Conservation (phyloP, 2,797 vertebrate species). For the Sebastes wilsoni region DNA sequence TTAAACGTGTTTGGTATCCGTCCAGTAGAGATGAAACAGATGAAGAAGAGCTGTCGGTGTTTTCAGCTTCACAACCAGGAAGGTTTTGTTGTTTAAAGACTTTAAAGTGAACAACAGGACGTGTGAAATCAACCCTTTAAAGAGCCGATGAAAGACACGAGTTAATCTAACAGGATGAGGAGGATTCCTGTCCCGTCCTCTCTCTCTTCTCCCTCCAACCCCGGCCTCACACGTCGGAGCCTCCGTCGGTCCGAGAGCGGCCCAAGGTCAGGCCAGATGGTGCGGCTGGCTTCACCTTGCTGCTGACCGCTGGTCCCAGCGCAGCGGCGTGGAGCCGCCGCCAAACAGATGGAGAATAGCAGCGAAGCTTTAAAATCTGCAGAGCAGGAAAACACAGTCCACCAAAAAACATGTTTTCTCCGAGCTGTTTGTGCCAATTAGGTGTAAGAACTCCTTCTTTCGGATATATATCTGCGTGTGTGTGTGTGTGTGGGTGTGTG, state of each 20-base stretch:
- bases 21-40: not conserved
- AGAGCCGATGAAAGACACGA: not conserved
- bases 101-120: not conserved
- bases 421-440: slow-evolving; percentile 66
- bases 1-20: not conserved
- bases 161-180: not conserved
- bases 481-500: slow-evolving; percentile 21
- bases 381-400: slow-evolving; percentile 36
- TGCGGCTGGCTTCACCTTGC: slow-evolving; percentile 78
- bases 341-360: slow-evolving; percentile 80
- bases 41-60: too few species aligned
- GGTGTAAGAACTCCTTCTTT: slow-evolving; percentile 23
- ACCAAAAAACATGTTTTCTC: slow-evolving; percentile 41
- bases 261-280: slow-evolving; percentile 81
- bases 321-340: slow-evolving; percentile 59
- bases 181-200: not conserved
- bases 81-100: too few species aligned
- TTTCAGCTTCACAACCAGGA: too few species aligned
- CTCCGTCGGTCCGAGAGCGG: slow-evolving; percentile 40
- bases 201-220: slow-evolving; percentile 9
- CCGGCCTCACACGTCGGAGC: slow-evolving; percentile 25
- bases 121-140: not conserved
- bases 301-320: slow-evolving; percentile 75
- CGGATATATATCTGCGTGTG: not conserved
- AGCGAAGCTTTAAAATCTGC: slow-evolving; percentile 67